Evolutionary conservation across 2,113 vertebrate species (phyloP), one percentile per base, ranked within the genome.

Genomic region (Petrocephalus microphthalmus): DNA sequence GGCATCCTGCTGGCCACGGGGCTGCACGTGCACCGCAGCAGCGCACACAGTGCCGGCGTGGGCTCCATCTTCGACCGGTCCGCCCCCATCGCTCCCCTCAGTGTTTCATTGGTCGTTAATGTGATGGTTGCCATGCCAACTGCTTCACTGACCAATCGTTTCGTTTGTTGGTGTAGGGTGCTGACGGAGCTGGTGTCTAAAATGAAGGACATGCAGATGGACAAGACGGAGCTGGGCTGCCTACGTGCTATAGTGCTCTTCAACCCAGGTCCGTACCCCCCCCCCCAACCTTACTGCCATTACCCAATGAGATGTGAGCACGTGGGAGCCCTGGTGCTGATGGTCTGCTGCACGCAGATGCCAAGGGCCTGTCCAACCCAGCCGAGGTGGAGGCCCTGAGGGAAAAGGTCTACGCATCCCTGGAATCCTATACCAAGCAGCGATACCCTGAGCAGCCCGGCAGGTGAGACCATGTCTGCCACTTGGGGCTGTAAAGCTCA

Each of bases 131-230:
- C 11, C 78, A 82, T 84, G 47, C 49, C 47, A 56, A 17, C 13
- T 4, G 25, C 15, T 54, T 33, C 52, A 51, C 84, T 81, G 20
- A 56, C n/a, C 22, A 10, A 33, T 29, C 17, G 5, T 64, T 10
- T 64, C 2, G 2, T 53, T 19, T 49, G 25, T 45, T 54, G 87
- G 22, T 7, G 8, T 91, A 97, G 96, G 89, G 96, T 97, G 89
- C 94, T 97, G 86, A 97, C 96, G 3, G 96, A 97, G 87, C 93
- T 97, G 89, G 96, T 97, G 60, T 97, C 96, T 89, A 97, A 97
- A 91, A 97, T 97, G 96, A 97, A 97, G 74, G 96, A 97, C 90
- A 97, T 97, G 96, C 96, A 96, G 94, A 97, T 97, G 96, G 96
- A 97, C 67, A 97, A 96, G 89, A 96, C 96, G 0, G 96, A 97